Base-by-base conservation (phyloP, 2,888 invertebrate genomes). In the Antitype chi region DNA sequence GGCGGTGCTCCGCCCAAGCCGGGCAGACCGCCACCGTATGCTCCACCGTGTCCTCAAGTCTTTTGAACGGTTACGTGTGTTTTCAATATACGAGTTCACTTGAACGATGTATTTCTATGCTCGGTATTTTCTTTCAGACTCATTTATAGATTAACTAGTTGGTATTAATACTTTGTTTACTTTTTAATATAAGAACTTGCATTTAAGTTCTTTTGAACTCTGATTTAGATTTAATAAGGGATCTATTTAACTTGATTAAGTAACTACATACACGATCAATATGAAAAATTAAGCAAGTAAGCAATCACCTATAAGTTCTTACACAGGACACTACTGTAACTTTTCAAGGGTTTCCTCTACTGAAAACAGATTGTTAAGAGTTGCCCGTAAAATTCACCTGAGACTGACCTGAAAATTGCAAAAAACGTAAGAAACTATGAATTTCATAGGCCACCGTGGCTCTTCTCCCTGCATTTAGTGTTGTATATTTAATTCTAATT, bases 1-100 rank as follows among this genome's bases (percentile, higher is more conserved):
- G n/a, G n/a, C n/a, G n/a, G n/a, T n/a, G n/a, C n/a, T n/a, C n/a
- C n/a, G n/a, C n/a, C n/a, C n/a, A n/a, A n/a, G n/a, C n/a, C n/a
- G n/a, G n/a, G n/a, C n/a, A n/a, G n/a, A n/a, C n/a, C n/a, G n/a
- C n/a, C n/a, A n/a, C n/a, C n/a, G n/a, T n/a, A n/a, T n/a, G n/a
- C n/a, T n/a, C n/a, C n/a, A n/a, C n/a, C n/a, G n/a, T n/a, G n/a
- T n/a, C n/a, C n/a, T n/a, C n/a, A 52, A 81, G 8, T 74, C 47
- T 64, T 74, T 66, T 81, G 53, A 74, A 28, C 6, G 28, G 49
- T 80, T 66, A 59, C 20, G 23, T 53, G 11, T 63, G 9, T 72
- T 74, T 59, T 69, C 20, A 59, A 59, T 69, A 63, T 20, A 64
- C 43, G 32, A 15, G 43, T 59, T 32, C 69, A 69, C 70, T 74